Evolutionary conservation across 2,888 invertebrate species (phyloP).

Genomic region (Ormyrus pomaceus): DNA sequence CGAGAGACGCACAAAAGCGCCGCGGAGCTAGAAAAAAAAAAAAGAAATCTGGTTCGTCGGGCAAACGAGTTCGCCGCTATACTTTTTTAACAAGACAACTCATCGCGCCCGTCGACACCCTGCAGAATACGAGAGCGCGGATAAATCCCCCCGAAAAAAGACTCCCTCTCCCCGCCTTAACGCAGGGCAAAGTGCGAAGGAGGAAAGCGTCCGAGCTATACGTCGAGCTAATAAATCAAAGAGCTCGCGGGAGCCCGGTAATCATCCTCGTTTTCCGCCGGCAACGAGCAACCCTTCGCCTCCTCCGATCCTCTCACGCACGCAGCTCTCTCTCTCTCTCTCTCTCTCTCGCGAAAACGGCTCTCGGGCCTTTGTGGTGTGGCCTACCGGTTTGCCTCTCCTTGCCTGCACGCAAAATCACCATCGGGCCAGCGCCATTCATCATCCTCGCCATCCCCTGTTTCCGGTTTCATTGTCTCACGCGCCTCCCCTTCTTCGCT

Average conservation of each 20-base stretch:
- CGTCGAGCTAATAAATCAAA: constrained; percentile 45
- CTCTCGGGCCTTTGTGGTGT: constrained; percentile 40
- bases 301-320: constrained; percentile 45
- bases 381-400: constrained; percentile 38
- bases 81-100: too few species aligned
- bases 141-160: too few species aligned
- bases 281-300: constrained; percentile 67
- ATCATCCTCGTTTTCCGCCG: constrained; percentile 68
- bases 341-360: constrained; percentile 40
- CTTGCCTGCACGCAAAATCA: constrained; percentile 70
- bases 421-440: constrained; percentile 73
- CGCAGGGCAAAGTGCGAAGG: too few species aligned
- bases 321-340: constrained; percentile 56
- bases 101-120: too few species aligned
- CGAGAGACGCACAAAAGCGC: too few species aligned
- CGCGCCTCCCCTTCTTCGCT: constrained; percentile 46
- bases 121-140: too few species aligned
- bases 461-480: constrained; percentile 58
- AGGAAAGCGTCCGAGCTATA: neutral
- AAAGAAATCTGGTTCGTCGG: too few species aligned
- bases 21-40: too few species aligned
- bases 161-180: too few species aligned
- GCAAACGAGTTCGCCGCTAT: too few species aligned
- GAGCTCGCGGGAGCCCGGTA: constrained; percentile 57
- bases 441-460: constrained; percentile 71